These are phyloP conservation scores for Syrista parreyssii DNA, from an alignment of 2,888 invertebrate genomes.

Conservation along the genomic window DNA sequence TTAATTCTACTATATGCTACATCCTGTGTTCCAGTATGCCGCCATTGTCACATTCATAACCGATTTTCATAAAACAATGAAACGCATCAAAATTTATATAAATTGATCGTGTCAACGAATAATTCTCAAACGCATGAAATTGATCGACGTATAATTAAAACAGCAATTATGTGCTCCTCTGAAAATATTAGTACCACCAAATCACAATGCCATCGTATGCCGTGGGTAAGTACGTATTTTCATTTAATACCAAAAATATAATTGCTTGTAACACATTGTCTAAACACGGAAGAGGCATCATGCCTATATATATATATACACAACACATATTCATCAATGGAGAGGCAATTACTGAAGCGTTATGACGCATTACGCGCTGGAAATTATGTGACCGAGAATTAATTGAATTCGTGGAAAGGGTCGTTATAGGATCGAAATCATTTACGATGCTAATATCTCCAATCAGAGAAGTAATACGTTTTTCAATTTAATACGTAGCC, in stretches of 20 bases:
- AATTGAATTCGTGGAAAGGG: neutral
- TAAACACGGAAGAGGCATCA: neutral
- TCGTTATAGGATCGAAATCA: neutral
- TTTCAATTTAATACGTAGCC: neutral
- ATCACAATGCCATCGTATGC: constrained; percentile 21
- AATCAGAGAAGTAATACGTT: neutral
- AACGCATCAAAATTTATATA: neutral
- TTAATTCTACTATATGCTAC: neutral
- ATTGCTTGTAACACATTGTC: neutral
- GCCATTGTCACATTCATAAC: neutral
- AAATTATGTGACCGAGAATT: neutral
- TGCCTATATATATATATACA: neutral
- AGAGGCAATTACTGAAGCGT: neutral
- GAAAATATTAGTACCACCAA: neutral
- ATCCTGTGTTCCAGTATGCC: neutral
- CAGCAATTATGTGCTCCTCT: neutral
- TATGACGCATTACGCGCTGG: neutral
- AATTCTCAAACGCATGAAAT: neutral
- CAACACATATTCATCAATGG: neutral
- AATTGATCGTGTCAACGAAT: neutral
- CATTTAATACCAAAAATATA: neutral
- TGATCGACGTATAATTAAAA: neutral
- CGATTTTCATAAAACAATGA: neutral
- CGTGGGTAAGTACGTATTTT: constrained; percentile 28
- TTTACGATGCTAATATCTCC: neutral